Evolutionary conservation across 2,797 vertebrate species (phyloP).

Genomic region (Echiichthys vipera): DNA sequence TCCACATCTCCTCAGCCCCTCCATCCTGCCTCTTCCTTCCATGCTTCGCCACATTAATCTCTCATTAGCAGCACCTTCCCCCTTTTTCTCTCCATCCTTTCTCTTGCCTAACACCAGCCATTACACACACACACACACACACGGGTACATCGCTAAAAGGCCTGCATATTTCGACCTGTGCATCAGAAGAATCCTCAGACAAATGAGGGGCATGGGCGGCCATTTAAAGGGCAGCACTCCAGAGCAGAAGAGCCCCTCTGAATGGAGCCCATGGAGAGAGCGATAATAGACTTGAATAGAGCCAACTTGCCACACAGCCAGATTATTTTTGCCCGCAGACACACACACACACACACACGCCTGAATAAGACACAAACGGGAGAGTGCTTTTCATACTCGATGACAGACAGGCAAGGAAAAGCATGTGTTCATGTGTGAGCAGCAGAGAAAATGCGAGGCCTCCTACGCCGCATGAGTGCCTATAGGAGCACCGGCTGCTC

Average conservation of each 20-base stretch:
- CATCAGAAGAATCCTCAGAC: conserved; percentile 55
- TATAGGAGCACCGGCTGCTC: conserved; percentile 46
- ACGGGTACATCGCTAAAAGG: conserved; percentile 19
- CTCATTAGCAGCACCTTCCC: conserved; percentile 57
- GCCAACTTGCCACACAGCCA: conserved; percentile 42
- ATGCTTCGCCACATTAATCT: conserved; percentile 72
- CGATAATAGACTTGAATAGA: conserved; percentile 61
- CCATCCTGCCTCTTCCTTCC: conserved; percentile 48
- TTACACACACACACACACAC: conserved; percentile 27
- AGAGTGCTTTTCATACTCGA: conserved; percentile 24
- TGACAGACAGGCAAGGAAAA: conserved; percentile 26
- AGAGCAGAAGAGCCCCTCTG: conserved; percentile 48
- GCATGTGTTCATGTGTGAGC: conserved; percentile 24
- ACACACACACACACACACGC: background rate
- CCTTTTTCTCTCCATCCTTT: conserved; percentile 29
- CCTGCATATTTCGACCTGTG: conserved; percentile 16
- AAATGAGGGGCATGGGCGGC: conserved; percentile 48
- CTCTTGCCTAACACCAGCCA: conserved; percentile 45
- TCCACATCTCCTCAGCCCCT: conserved; percentile 26
- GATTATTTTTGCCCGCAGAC: conserved; percentile 27
- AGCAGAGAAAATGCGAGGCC: conserved; percentile 18
- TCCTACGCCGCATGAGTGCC: conserved; percentile 28
- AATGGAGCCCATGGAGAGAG: conserved; percentile 45
- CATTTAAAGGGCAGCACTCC: conserved; percentile 64
- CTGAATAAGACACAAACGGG: conserved; percentile 9